Conservation (phyloP, 2,797 vertebrate species). For the Xiphorhynchus erythropygius region DNA sequence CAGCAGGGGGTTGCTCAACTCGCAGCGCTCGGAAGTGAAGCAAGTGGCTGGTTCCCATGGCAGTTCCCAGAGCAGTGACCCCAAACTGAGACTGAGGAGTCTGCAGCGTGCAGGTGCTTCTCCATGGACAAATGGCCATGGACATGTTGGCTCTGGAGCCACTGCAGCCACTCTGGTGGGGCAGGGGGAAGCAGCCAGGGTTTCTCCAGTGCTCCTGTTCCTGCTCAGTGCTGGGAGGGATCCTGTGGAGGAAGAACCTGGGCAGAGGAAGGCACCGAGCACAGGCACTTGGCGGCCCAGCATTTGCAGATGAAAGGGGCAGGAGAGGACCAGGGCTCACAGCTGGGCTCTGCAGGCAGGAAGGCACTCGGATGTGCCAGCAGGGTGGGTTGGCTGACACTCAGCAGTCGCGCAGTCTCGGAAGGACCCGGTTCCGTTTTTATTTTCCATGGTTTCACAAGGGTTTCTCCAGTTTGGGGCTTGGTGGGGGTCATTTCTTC, state of each 20-base stretch:
- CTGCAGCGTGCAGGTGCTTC: not conserved
- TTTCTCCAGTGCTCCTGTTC: not conserved
- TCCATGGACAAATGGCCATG: rapidly evolving
- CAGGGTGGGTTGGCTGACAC: not conserved
- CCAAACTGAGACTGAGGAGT: not conserved
- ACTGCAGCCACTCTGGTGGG: not conserved
- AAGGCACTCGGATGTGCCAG: not conserved
- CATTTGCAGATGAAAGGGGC: not conserved
- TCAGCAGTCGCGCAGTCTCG: not conserved
- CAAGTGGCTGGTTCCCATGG: not conserved
- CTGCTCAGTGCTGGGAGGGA: not conserved
- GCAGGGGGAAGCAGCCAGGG: not conserved
- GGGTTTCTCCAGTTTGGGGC: rapidly evolving
- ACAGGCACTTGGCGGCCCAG: not conserved
- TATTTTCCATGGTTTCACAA: not conserved
- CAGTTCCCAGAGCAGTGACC: rapidly evolving
- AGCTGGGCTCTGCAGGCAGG: not conserved
- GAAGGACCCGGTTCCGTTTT: not conserved
- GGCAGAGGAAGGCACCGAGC: not conserved
- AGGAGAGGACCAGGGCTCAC: not conserved
- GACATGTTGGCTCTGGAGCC: rapidly evolving
- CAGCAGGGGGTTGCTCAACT: not conserved
- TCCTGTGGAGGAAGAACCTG: not conserved
- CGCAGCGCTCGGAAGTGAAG: rapidly evolving
- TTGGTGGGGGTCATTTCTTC: rapidly evolving